Evolutionary conservation across 2,888 invertebrate species (phyloP).

Genomic region (Scaptomyza polygonia): DNA sequence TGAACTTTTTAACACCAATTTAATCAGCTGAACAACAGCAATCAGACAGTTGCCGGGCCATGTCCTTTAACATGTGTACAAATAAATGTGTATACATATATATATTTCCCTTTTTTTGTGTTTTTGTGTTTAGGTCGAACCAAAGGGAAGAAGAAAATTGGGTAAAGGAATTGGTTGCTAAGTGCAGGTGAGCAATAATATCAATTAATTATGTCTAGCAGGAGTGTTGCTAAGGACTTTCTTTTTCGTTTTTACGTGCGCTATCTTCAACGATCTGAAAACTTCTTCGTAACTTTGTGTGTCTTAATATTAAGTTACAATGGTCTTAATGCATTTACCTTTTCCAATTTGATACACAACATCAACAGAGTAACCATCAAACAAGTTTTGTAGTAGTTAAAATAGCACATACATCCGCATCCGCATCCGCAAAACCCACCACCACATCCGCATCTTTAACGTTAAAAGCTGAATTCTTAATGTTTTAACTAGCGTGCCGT

Average conservation of each 20-base stretch:
- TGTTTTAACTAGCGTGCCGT: slow-evolving; percentile 59
- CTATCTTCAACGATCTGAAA: not conserved
- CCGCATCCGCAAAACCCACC: not conserved
- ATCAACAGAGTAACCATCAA: not conserved
- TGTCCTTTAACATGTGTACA: slow-evolving; percentile 27
- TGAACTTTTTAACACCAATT: slow-evolving; percentile 74
- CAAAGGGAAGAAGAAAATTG: not conserved
- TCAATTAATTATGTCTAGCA: slow-evolving; percentile 10
- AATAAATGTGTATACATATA: not conserved
- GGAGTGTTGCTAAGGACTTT: not conserved
- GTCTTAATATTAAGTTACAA: not conserved
- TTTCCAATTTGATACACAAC: not conserved
- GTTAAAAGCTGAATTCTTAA: slow-evolving; percentile 46
- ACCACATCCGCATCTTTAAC: slow-evolving; percentile 16
- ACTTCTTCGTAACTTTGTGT: too few species aligned
- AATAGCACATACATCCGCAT: slow-evolving; percentile 12
- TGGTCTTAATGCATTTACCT: not conserved
- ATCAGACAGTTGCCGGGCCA: slow-evolving; percentile 20
- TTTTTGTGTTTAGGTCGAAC: too few species aligned
- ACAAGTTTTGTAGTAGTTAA: not conserved
- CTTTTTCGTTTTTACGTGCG: not conserved
- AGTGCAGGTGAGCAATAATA: slow-evolving; percentile 17
- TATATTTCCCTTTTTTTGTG: too few species aligned
- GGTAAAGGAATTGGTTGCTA: slow-evolving; percentile 6
- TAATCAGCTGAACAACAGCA: slow-evolving; percentile 70